These are phyloP conservation scores for Brachyptera putata DNA, from an alignment of 2,888 invertebrate genomes.

Conservation along the genomic window DNA sequence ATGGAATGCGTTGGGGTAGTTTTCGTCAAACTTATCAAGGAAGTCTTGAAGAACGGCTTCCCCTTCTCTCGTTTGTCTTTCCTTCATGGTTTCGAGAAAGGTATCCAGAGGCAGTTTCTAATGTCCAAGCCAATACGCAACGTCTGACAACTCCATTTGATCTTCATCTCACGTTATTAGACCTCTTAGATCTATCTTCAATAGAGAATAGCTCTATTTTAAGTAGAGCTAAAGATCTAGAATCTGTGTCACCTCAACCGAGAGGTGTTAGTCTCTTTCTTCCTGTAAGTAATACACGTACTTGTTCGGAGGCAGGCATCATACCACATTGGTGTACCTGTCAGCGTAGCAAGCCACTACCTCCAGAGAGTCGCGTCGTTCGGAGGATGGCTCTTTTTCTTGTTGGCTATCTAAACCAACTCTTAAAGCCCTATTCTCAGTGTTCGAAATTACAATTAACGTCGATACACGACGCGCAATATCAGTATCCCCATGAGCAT, in stretches of 20 bases:
- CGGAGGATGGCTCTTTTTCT: constrained; percentile 57
- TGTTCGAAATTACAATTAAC: constrained; percentile 49
- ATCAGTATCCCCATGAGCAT: background rate
- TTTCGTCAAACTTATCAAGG: constrained; percentile 78
- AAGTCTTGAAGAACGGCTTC: constrained; percentile 80
- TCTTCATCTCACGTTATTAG: constrained; percentile 70
- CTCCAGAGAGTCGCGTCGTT: constrained; percentile 52
- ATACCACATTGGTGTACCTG: constrained; percentile 87
- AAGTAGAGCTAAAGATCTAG: background rate
- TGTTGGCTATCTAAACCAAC: constrained; percentile 60
- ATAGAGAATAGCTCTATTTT: background rate
- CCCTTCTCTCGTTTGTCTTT: constrained; percentile 67
- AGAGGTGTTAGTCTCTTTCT: constrained; percentile 41
- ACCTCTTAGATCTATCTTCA: constrained; percentile 54
- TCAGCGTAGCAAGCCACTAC: constrained; percentile 58
- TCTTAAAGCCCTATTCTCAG: constrained; percentile 56
- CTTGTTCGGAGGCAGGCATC: constrained; percentile 73
- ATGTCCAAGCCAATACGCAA: constrained; percentile 60
- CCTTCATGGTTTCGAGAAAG: constrained; percentile 67
- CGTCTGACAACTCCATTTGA: constrained; percentile 80
- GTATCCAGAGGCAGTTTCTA: constrained; percentile 58
- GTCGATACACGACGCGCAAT: background rate
- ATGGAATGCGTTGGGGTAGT: constrained; percentile 82
- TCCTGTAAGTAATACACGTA: constrained; percentile 51
- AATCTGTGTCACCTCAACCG: background rate